Evolutionary conservation across 2,888 invertebrate genomes (phyloP).

Genomic region (Tenodera sinensis): DNA sequence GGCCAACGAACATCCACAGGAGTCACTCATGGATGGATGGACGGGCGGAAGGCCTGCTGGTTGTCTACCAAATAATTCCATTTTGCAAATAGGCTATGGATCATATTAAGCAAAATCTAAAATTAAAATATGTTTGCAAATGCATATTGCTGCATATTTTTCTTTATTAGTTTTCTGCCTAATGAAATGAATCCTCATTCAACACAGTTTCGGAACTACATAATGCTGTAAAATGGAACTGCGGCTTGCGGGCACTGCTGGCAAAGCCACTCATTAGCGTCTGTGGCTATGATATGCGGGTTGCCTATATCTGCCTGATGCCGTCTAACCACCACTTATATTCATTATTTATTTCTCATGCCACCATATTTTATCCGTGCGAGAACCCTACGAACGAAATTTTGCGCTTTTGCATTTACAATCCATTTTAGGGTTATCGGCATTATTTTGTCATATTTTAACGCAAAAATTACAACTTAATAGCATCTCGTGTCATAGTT

Average conservation of each 20-base stretch:
- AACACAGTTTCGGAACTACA: neutral
- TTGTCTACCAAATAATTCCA: no score
- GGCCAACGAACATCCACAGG: no score
- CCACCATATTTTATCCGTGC: neutral
- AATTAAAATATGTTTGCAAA: neutral
- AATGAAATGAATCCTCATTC: no score
- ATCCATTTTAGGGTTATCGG: no score
- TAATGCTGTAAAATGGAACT: neutral
- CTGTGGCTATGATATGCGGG: neutral
- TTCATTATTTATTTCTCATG: neutral
- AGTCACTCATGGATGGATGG: no score
- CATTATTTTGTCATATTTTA: no score
- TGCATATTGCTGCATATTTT: neutral
- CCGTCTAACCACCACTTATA: neutral
- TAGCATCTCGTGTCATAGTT: no score
- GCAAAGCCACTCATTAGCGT: neutral
- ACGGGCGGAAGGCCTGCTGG: no score
- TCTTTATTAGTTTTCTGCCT: neutral
- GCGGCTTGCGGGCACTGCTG: neutral
- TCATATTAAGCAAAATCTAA: neutral
- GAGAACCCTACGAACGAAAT: neutral
- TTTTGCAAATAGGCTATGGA: no score
- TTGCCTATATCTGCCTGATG: neutral
- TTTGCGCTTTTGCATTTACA: neutral
- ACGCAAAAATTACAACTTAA: no score